Conservation (phyloP, 2,113 vertebrate genomes). For the Gnathonemus echidnorhynchus region DNA sequence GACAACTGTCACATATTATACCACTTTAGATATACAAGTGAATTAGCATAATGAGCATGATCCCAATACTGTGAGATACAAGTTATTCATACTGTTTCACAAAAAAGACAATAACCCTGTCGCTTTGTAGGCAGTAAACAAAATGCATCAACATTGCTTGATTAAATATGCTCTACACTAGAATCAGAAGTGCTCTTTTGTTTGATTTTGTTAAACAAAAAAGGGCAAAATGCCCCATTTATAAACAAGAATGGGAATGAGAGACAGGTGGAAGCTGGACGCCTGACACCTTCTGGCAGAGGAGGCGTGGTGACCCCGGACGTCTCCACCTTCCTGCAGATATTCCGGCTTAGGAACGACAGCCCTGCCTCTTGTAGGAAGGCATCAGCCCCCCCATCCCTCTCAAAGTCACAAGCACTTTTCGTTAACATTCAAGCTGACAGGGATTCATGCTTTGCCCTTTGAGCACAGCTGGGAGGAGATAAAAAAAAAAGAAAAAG, state of each 20-base stretch:
- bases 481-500: not conserved
- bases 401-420: not conserved
- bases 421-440: slow-evolving; percentile 6
- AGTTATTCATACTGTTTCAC: not conserved
- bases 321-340: not conserved
- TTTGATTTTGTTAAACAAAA: not conserved
- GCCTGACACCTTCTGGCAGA: not conserved
- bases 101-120: not conserved
- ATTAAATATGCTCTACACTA: not conserved
- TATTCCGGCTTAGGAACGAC: not conserved
- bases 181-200: not conserved
- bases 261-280: not conserved
- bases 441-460: slow-evolving; percentile 1
- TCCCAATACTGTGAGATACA: not conserved
- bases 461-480: not conserved
- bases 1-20: not conserved
- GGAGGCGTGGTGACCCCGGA: not conserved
- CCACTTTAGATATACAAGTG: not conserved
- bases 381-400: not conserved
- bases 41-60: not conserved
- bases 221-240: not conserved
- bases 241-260: not conserved
- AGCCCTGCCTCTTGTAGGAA: not conserved
- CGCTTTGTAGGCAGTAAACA: not conserved
- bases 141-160: not conserved